These are phyloP conservation scores for Drosophila stalkeri DNA, from an alignment of 2,888 invertebrate species.

Conservation along the genomic window DNA sequence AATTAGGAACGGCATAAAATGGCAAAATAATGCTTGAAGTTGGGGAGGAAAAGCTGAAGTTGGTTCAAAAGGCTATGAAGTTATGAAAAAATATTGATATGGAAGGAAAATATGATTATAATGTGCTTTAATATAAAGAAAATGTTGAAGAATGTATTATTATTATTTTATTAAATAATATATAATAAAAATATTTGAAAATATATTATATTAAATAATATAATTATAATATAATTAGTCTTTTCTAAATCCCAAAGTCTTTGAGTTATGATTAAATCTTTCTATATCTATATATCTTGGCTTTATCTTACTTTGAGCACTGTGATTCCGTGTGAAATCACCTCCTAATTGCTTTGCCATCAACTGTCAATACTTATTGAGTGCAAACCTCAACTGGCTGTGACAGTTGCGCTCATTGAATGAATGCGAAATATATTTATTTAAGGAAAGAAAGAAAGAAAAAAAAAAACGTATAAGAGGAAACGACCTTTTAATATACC, in stretches of 20 bases:
- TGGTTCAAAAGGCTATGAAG: neutral
- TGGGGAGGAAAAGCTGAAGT: too few species aligned
- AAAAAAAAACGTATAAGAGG: neutral
- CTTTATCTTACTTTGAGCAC: neutral
- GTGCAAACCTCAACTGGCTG: slow-evolving; percentile 36
- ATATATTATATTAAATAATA: too few species aligned
- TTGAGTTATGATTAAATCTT: too few species aligned
- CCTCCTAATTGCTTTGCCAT: slow-evolving; percentile 42
- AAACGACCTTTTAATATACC: slow-evolving; percentile 57
- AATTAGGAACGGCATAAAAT: neutral
- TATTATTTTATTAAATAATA: too few species aligned
- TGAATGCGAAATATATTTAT: slow-evolving; percentile 30
- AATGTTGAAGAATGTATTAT: neutral
- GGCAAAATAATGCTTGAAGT: slow-evolving; percentile 1
- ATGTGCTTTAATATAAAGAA: neutral
- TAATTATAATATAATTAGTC: too few species aligned
- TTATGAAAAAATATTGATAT: neutral
- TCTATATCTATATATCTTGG: neutral
- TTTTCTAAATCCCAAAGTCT: too few species aligned
- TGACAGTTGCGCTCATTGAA: slow-evolving; percentile 46
- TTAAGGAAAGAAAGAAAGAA: slow-evolving; percentile 12
- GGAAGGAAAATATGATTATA: neutral
- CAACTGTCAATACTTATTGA: slow-evolving; percentile 37
- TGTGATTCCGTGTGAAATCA: neutral
- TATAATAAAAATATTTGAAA: too few species aligned